Conservation (phyloP, 2,888 invertebrate genomes). For the Oxytorus armatus region DNA sequence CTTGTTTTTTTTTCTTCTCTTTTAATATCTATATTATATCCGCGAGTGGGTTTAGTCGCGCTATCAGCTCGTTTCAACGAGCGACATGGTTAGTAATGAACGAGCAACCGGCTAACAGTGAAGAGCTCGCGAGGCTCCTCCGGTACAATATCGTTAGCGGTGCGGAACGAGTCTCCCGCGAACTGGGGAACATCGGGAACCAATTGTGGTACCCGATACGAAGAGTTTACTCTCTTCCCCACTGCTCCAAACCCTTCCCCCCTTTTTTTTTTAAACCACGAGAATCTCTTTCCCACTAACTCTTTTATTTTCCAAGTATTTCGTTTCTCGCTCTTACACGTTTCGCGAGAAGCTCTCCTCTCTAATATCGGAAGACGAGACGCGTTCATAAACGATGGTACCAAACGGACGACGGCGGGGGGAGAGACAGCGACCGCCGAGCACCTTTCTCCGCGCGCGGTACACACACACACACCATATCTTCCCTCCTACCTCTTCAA, state of each 20-base stretch:
- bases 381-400: constrained; percentile 60
- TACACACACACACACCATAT: too few relatives aligned
- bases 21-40: constrained; percentile 15
- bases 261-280: constrained; percentile 6
- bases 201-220: constrained; percentile 73
- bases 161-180: constrained; percentile 75
- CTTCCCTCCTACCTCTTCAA: not conserved
- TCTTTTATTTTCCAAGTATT: constrained; percentile 74
- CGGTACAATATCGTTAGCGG: constrained; percentile 73
- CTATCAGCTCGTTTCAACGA: constrained; percentile 73
- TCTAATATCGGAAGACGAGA: constrained; percentile 80
- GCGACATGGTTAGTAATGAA: constrained; percentile 75
- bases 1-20: not conserved
- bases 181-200: constrained; percentile 82
- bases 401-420: constrained; percentile 9
- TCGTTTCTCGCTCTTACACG: constrained; percentile 41
- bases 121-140: constrained; percentile 17
- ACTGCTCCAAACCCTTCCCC: not conserved
- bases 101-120: constrained; percentile 63
- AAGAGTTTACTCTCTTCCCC: constrained; percentile 66
- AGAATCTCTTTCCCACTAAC: constrained; percentile 78
- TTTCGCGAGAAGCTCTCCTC: constrained; percentile 79
- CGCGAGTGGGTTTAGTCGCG: constrained; percentile 65
- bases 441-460: constrained; percentile 79
- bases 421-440: constrained; percentile 62